Base-by-base conservation (phyloP, 64 coral and sea anemone genomes). In the Montipora sp. region DNA sequence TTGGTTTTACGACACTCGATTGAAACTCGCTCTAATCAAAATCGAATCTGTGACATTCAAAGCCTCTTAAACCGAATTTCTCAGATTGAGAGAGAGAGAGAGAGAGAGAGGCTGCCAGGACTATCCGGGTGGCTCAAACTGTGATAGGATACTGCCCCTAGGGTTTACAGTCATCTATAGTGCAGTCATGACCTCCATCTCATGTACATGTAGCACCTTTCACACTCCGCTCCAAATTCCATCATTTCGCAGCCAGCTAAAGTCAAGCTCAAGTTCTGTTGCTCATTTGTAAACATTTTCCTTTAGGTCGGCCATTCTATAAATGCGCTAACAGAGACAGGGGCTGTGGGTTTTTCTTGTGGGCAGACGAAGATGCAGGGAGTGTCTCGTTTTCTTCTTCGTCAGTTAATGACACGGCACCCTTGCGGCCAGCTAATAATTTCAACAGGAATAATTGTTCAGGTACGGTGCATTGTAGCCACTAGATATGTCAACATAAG, bases 311-410 rank as follows among this genome's bases (percentile, higher is more conserved):
- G 27, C 61, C 83, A 46, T 77, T 49, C 46, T 68, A 93, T 22
- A 87, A 77, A 19, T 98, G 96, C 47, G 83, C 90, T 46, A 87
- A 90, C 27, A 89, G 92, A 95, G 78, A 89, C 15, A 82, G 79
- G 53, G 92, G 92, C 3, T 98, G 96, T 92, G 82, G 77, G 19
- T 98, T 98, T 65, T 98, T 98, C 86, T 59, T 95, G 15, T 98
- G 96, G 96, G 96, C 72, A 20, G 85, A 98, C 74, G 96, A 87
- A 19, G 92, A 83, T 47, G 47, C 80, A 12, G 23, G 83, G 15
- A 27, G 59, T 58, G 53, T 53, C 13, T 74, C 73, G n/a, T 63
- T 36, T 12, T 24, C 90, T 16, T 78, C 43, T 12, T 48, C n/a
- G 21, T 69, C 70, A 16, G 57, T 73, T 72, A 47, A 67, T 61